Percentiles rank a stretch among this genome's conserved stretches.
Evolutionary conservation across 2,888 invertebrate species (phyloP).

Genomic region (Callimorpha dominula): DNA sequence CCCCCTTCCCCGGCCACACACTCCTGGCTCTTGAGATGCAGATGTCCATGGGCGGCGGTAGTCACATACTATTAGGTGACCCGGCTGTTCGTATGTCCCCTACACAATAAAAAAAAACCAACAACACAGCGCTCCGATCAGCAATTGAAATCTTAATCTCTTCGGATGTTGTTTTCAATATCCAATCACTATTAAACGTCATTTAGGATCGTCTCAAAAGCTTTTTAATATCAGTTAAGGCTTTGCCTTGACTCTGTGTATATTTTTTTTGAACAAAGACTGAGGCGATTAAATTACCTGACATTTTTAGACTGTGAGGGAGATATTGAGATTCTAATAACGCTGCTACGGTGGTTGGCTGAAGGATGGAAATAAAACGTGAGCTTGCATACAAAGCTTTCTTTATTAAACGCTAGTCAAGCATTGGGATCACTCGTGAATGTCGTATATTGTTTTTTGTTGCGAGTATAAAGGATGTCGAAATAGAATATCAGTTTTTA

Average conservation of each 20-base stretch:
- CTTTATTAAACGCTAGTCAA: constrained; percentile 27
- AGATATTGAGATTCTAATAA: constrained; percentile 32
- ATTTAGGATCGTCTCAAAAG: neutral
- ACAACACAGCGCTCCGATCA: neutral
- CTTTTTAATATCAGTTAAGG: neutral
- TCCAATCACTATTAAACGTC: neutral
- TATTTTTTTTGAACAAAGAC: constrained; percentile 8
- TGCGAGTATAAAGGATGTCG: neutral
- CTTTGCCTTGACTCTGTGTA: neutral
- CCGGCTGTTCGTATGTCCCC: no score
- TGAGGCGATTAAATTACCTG: constrained; percentile 19
- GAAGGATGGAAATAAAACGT: constrained; percentile 24
- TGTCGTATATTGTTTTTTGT: neutral
- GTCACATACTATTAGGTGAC: no score
- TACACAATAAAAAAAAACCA: neutral
- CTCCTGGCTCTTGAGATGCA: no score
- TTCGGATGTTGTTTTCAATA: constrained; percentile 1
- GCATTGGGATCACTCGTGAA: neutral
- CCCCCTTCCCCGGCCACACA: no score
- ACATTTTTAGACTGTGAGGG: constrained; percentile 14
- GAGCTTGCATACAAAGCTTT: constrained; percentile 27
- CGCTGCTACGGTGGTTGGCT: constrained; percentile 3
- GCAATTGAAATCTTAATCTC: neutral
- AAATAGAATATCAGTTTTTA: neutral
- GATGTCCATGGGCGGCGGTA: no score